phyloP scores from a whole-genome alignment of 2,888 invertebrate genomes.

The Laspeyria flexula region DNA sequence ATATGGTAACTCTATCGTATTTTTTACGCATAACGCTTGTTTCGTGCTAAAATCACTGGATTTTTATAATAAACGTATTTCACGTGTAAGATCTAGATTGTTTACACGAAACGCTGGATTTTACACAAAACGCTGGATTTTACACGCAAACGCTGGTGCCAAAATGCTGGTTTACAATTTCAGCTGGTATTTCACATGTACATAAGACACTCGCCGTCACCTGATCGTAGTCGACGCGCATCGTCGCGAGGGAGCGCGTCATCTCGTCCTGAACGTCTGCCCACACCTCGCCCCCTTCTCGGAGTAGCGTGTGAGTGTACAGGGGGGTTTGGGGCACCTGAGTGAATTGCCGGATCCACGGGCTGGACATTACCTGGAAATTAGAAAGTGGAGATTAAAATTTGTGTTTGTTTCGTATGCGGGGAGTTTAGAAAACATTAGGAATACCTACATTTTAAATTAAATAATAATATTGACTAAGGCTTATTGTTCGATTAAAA shows the following conservation, averaged over 20 bases:
- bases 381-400: not conserved
- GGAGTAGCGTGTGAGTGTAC: constrained; percentile 94
- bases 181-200: not conserved
- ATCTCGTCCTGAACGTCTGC: constrained; percentile 99
- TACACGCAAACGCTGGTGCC: too few relatives aligned
- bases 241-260: constrained; percentile 98
- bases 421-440: too few relatives aligned
- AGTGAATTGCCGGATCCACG: constrained; percentile 88
- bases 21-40: too few relatives aligned
- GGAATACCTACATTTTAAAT: too few relatives aligned
- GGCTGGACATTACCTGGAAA: constrained; percentile 77
- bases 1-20: too few relatives aligned
- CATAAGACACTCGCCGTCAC: constrained; percentile 62
- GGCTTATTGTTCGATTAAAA: too few relatives aligned
- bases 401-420: not conserved
- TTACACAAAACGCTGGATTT: too few relatives aligned
- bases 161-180: not conserved
- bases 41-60: not conserved
- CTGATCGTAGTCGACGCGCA: constrained; percentile 99
- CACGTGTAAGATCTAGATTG: too few relatives aligned
- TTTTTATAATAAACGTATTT: not conserved
- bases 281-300: constrained; percentile 97
- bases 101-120: too few relatives aligned
- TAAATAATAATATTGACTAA: too few relatives aligned
- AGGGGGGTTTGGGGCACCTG: constrained; percentile 98